Evolutionary conservation across 2,888 invertebrate species (phyloP).

Genomic region (Spodoptera picta): DNA sequence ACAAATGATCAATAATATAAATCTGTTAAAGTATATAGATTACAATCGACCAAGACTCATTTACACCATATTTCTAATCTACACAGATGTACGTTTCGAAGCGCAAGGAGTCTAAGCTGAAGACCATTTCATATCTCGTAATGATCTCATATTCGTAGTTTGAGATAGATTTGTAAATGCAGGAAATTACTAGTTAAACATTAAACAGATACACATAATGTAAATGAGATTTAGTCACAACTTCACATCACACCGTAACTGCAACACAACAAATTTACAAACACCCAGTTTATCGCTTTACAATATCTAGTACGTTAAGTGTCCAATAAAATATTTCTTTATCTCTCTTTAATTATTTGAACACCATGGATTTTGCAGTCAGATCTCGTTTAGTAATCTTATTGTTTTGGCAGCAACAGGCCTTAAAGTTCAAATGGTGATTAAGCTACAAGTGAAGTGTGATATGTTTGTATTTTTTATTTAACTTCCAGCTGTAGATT

Average conservation of each 20-base stretch:
- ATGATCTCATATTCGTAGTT: constrained; percentile 9
- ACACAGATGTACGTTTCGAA: constrained; percentile 45
- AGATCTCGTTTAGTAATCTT: too few species aligned
- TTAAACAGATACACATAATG: constrained; percentile 58
- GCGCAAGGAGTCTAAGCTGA: constrained; percentile 52
- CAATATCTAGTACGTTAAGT: too few species aligned
- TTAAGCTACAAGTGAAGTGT: too few species aligned
- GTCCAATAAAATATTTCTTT: too few species aligned
- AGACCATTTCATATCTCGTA: constrained; percentile 39
- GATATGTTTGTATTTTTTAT: too few species aligned
- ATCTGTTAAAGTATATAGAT: constrained; percentile 38
- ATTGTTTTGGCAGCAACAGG: too few species aligned
- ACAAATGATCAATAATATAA: constrained; percentile 33
- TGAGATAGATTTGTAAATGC: constrained; percentile 51
- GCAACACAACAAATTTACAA: constrained; percentile 37
- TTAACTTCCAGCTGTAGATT: too few species aligned
- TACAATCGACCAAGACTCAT: constrained; percentile 58
- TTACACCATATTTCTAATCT: constrained; percentile 59
- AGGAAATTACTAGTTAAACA: constrained; percentile 47
- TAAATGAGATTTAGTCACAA: constrained; percentile 59
- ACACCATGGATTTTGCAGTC: too few species aligned
- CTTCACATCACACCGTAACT: constrained; percentile 36
- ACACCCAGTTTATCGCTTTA: constrained; percentile 22
- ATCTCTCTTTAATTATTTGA: too few species aligned
- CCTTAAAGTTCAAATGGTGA: too few species aligned